phyloP scores from a whole-genome alignment of 2,888 invertebrate genomes.

The Lasioglossum leucozonium region DNA sequence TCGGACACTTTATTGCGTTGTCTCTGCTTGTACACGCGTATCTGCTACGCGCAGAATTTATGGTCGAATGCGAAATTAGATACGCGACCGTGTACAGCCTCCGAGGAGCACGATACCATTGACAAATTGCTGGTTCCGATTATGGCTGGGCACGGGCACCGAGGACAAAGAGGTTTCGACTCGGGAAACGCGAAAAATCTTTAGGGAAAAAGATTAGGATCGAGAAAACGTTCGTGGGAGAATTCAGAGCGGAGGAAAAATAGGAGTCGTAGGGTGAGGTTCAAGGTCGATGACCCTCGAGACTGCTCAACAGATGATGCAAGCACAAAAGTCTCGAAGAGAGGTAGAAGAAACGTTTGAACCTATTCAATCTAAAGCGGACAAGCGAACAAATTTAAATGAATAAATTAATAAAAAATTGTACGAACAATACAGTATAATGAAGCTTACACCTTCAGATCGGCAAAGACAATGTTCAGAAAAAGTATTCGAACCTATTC shows the following conservation, averaged over 20 bases:
- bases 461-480: not conserved
- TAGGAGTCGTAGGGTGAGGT: not conserved
- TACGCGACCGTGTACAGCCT: not conserved
- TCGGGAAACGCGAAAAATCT: not conserved
- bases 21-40: not conserved
- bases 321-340: not conserved
- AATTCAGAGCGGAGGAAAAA: not conserved
- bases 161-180: not conserved
- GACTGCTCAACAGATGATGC: not conserved
- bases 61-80: slow-evolving; percentile 4
- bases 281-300: not conserved
- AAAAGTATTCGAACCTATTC: too few species aligned
- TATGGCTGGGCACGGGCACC: not conserved
- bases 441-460: too few species aligned
- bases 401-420: not conserved
- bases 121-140: not conserved
- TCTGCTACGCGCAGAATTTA: not conserved
- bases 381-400: not conserved
- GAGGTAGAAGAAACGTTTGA: not conserved
- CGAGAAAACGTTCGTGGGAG: not conserved
- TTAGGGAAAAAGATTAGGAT: not conserved
- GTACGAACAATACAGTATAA: not conserved
- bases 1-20: slow-evolving; percentile 5
- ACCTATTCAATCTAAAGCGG: too few species aligned
- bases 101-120: not conserved